phyloP scores from a whole-genome alignment of 2,113 vertebrate species.

The Atractosteus spatula region DNA sequence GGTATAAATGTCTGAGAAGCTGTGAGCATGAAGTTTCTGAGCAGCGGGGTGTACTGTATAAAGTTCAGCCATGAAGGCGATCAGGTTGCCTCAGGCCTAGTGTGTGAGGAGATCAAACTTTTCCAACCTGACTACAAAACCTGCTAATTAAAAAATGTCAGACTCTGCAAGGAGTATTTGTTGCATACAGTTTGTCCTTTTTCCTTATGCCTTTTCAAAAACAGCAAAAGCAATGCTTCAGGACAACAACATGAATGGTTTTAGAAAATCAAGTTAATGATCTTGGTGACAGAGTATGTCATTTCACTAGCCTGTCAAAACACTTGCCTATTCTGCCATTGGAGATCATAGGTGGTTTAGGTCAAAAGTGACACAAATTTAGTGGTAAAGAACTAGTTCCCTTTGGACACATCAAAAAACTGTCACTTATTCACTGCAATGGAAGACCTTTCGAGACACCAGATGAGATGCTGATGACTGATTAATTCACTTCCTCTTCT shows the following conservation, averaged over 20 bases:
- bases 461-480: too few species aligned
- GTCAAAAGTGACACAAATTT: conserved; percentile 59
- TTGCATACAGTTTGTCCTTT: conserved; percentile 29
- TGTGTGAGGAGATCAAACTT: not conserved
- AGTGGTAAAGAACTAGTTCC: conserved; percentile 47
- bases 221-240: conserved; percentile 34
- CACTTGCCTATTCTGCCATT: conserved; percentile 23
- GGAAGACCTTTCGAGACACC: too few species aligned
- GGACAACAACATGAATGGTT: conserved; percentile 20
- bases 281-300: not conserved
- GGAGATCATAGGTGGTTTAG: conserved; percentile 44
- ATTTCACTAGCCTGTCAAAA: conserved; percentile 48
- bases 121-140: not conserved
- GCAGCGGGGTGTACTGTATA: too few species aligned
- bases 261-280: conserved; percentile 40
- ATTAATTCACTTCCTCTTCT: too few species aligned
- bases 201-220: conserved; percentile 30
- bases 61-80: too few species aligned
- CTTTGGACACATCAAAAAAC: conserved; percentile 52
- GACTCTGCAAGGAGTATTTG: conserved; percentile 2
- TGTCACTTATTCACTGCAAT: conserved; percentile 36
- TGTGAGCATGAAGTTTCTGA: too few species aligned
- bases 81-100: not conserved
- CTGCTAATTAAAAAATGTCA: conserved; percentile 6
- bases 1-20: too few species aligned